Base-by-base conservation (phyloP, 2,113 vertebrate genomes). In the Psittacula cyanocephala region DNA sequence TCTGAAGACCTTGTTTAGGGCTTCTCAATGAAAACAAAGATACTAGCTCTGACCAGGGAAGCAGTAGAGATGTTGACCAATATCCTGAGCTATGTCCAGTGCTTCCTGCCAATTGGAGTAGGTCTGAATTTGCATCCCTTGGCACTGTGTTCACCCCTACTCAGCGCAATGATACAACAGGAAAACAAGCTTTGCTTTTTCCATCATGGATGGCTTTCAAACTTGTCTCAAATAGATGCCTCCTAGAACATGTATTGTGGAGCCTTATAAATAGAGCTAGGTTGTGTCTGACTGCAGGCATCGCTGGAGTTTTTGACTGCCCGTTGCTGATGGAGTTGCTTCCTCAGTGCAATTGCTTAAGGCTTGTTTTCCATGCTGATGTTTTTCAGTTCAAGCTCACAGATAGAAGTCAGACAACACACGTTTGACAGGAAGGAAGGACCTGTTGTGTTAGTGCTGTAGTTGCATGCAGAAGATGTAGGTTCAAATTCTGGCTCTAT, bases 401-500 rank as follows among this genome's bases (percentile, higher is more conserved):
- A 47, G 33, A 47, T 47, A 55, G 39, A 88, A 85, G 80, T 82
- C 77, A 80, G 49, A 35, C 35, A 81, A 35, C 81, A 87, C 84
- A 59, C 20, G 35, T 70, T 44, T 35, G 74, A 84, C 37, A 67
- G 64, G 83, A 81, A 80, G 84, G 80, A 88, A 86, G 52, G 76
- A 60, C 72, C n/a, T 68, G 65, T 82, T 74, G 52, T 11, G 2
- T 59, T n/a, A 6, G 52, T 17, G 49, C 49, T 85, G 65, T 65
- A 80, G 74, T 59, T n/a, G 14, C 64, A 55, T 17, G 37, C 43
- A 70, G 87, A 68, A 94, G 52, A 75, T 71, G 37, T 15, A 78
- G 31, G 47, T 79, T 95, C 80, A 76, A 27, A 63, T 81, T 84
- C 87, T 80, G 91, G 24, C 52, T 89, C 79, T 70, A 59, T 53